Conservation (phyloP, 2,888 invertebrate species). For the Agelastica alni region DNA sequence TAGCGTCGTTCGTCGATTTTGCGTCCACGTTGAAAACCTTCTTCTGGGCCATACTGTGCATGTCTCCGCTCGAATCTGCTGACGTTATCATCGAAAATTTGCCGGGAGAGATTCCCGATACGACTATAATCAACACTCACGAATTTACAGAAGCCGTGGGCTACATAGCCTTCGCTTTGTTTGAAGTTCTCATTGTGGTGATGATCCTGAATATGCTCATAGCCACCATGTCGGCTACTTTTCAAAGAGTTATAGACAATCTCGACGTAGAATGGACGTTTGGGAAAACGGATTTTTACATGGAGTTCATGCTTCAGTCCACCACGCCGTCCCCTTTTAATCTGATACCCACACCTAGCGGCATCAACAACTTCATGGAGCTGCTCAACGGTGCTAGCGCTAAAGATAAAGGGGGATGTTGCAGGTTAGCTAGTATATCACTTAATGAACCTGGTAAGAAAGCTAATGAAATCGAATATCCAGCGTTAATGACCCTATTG, state of each 20-base stretch:
- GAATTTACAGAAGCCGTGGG: conserved; percentile 69
- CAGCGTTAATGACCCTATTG: conserved; percentile 63
- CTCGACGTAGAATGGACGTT: conserved; percentile 78
- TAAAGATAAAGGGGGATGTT: conserved; percentile 57
- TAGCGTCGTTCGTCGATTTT: conserved; percentile 65
- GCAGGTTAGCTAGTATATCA: conserved; percentile 37
- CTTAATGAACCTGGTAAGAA: conserved; percentile 18
- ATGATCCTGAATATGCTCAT: conserved; percentile 78
- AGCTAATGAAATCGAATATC: conserved; percentile 55
- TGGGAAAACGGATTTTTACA: conserved; percentile 73
- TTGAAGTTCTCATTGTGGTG: conserved; percentile 72
- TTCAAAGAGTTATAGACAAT: conserved; percentile 70
- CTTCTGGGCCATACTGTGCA: conserved; percentile 73
- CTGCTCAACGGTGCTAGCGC: conserved; percentile 58
- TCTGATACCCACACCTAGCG: conserved; percentile 65
- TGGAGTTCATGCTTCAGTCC: conserved; percentile 73
- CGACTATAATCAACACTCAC: conserved; percentile 61
- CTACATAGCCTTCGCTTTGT: conserved; percentile 68
- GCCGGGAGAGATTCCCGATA: conserved; percentile 57
- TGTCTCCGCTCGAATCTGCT: conserved; percentile 67
- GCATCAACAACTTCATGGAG: conserved; percentile 57
- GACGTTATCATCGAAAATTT: conserved; percentile 68
- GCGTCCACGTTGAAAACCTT: conserved; percentile 65
- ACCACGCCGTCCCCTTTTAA: conserved; percentile 74
- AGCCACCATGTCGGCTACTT: conserved; percentile 80